Evolutionary conservation across 2,113 vertebrate genomes (phyloP).

Genomic region (Oceanites oceanicus): DNA sequence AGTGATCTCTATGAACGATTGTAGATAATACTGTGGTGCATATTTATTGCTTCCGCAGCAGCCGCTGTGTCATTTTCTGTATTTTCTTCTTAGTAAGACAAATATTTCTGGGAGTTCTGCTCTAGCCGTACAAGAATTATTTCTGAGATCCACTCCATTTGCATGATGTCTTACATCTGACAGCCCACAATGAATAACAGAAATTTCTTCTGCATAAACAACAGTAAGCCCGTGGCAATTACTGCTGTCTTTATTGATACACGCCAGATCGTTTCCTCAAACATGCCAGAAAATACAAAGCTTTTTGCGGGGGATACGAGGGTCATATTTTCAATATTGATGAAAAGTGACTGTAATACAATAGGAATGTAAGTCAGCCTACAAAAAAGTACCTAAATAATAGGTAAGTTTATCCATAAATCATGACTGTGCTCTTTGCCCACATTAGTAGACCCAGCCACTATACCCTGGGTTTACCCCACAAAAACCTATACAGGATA

Average conservation of each 20-base stretch:
- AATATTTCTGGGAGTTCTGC: not conserved
- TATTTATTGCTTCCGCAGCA: not conserved
- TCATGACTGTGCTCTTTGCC: not conserved
- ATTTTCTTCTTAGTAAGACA: not conserved
- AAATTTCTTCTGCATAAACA: not conserved
- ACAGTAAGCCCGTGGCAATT: not conserved
- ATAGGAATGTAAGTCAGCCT: not conserved
- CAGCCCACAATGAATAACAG: not conserved
- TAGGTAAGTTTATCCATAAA: not conserved
- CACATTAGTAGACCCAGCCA: not conserved
- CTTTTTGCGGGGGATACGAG: not conserved
- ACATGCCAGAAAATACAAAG: not conserved
- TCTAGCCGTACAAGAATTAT: not conserved
- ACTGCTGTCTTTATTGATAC: not conserved
- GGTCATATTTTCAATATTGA: not conserved
- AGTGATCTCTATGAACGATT: not conserved
- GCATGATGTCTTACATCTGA: not conserved
- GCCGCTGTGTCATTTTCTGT: not conserved
- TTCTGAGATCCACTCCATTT: not conserved
- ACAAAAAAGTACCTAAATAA: not conserved
- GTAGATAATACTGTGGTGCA: fast-evolving
- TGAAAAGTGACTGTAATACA: not conserved
- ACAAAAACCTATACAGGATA: not conserved
- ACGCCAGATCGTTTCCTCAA: not conserved
- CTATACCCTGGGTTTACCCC: not conserved